Conservation (phyloP, 1,140 invertebrate species). For the Bombus cullumanus region DNA sequence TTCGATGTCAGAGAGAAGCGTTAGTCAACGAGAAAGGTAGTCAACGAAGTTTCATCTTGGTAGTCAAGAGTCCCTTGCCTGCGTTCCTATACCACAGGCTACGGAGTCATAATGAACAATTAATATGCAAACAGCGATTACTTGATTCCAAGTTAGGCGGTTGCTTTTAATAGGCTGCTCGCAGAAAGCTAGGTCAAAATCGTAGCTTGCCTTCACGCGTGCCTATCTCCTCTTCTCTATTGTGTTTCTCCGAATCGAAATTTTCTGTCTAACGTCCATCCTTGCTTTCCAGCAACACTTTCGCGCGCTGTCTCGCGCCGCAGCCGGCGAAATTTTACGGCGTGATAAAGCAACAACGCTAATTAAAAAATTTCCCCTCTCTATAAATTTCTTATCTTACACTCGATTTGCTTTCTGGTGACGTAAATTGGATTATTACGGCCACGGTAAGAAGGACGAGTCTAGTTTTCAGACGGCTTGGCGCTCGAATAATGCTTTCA, state of each 20-base stretch:
- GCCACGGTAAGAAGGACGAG: not conserved
- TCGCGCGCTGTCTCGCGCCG: not conserved
- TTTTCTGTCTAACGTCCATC: no score
- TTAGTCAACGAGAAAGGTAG: not conserved
- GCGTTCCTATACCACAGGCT: constrained; percentile 52
- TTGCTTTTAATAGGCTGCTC: constrained; percentile 74
- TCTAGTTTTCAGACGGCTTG: constrained; percentile 1
- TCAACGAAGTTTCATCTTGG: constrained; percentile 49
- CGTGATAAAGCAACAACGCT: constrained; percentile 15
- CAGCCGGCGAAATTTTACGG: not conserved
- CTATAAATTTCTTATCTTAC: constrained; percentile 41
- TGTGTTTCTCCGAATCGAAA: not conserved
- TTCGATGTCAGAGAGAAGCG: constrained; percentile 40
- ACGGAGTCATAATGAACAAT: constrained; percentile 78
- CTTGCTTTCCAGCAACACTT: not conserved
- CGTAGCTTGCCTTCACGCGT: not conserved
- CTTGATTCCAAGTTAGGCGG: constrained; percentile 78
- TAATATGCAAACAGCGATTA: constrained; percentile 82
- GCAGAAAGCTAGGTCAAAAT: constrained; percentile 25
- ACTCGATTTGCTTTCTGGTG: constrained; percentile 11
- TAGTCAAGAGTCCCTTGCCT: constrained; percentile 36
- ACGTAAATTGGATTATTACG: constrained; percentile 43
- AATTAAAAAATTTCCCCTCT: constrained; percentile 42
- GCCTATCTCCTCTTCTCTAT: not conserved
- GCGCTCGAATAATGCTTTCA: constrained; percentile 38